Percentiles rank a stretch among this genome's conserved stretches.
These are phyloP conservation scores for Anableps anableps DNA, from an alignment of 2,797 vertebrate genomes.

Conservation along the genomic window DNA sequence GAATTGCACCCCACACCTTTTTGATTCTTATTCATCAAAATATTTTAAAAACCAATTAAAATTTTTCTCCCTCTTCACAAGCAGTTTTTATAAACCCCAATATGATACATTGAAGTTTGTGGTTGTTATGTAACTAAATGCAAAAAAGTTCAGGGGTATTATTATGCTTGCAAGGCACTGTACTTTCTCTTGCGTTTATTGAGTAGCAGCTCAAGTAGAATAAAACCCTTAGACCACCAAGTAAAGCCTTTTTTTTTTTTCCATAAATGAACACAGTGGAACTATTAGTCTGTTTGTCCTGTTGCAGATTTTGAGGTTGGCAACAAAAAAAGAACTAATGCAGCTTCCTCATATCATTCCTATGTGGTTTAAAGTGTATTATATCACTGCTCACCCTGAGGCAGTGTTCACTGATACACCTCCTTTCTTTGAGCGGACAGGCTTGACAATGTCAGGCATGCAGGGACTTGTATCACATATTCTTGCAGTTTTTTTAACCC, in stretches of 20 bases:
- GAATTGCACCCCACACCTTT: not conserved
- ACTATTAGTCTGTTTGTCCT: conserved; percentile 27
- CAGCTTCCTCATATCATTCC: conserved; percentile 46
- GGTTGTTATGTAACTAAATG: not conserved
- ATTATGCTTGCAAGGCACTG: not conserved
- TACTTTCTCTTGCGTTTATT: conserved; percentile 12
- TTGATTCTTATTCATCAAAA: not conserved
- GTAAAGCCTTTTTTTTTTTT: conserved; percentile 20
- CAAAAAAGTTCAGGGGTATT: not conserved
- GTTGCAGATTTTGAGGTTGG: conserved; percentile 51
- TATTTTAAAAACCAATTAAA: not conserved
- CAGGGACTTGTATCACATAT: conserved; percentile 42
- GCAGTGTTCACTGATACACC: conserved; percentile 56
- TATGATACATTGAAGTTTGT: not conserved
- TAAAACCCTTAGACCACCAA: conserved; percentile 36
- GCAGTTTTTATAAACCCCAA: not conserved
- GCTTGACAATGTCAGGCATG: conserved; percentile 57
- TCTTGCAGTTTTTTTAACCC: not conserved
- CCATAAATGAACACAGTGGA: conserved; percentile 11
- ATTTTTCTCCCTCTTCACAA: not conserved
- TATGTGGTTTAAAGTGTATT: conserved; percentile 44
- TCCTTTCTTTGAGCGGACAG: conserved; percentile 62
- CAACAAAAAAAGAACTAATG: conserved; percentile 30
- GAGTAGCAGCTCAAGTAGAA: conserved; percentile 29
- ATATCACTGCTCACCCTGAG: conserved; percentile 41